A percentile compares a stretch with the other conserved stretches of the same genome.
Evolutionary conservation across 2,797 vertebrate species (phyloP).

Genomic region (Enteromius paludinosus): DNA sequence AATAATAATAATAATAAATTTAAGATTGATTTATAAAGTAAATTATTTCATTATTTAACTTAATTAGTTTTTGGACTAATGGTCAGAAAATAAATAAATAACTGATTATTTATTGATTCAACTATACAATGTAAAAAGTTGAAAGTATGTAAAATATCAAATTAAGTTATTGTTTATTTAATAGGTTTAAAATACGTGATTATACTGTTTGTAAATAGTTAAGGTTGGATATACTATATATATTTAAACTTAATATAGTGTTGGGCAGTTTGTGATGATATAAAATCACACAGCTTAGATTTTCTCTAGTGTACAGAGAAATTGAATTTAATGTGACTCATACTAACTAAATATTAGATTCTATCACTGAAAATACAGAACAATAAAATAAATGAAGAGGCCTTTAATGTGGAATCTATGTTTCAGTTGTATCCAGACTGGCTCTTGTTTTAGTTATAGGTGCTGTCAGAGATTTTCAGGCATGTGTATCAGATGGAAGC

Average conservation of each 20-base stretch:
- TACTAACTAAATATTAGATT: not conserved
- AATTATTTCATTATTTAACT: too few species aligned
- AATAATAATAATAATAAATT: too few species aligned
- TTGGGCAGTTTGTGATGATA: not conserved
- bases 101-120: not conserved
- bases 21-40: too few species aligned
- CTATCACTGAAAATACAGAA: too few species aligned
- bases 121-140: not conserved
- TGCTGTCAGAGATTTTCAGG: slow-evolving; percentile 26
- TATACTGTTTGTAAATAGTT: not conserved
- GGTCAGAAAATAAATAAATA: not conserved
- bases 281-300: not conserved
- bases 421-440: not conserved
- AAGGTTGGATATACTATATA: not conserved
- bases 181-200: not conserved
- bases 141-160: not conserved
- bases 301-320: not conserved
- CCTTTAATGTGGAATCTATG: not conserved
- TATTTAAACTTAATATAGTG: too few species aligned
- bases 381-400: not conserved
- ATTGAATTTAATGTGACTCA: not conserved
- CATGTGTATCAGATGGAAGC: slow-evolving; percentile 27
- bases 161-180: not conserved
- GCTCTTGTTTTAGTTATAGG: not conserved
- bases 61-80: not conserved